phyloP scores from a whole-genome alignment of 2,113 vertebrate genomes.

The Cynoglossus semilaevis region DNA sequence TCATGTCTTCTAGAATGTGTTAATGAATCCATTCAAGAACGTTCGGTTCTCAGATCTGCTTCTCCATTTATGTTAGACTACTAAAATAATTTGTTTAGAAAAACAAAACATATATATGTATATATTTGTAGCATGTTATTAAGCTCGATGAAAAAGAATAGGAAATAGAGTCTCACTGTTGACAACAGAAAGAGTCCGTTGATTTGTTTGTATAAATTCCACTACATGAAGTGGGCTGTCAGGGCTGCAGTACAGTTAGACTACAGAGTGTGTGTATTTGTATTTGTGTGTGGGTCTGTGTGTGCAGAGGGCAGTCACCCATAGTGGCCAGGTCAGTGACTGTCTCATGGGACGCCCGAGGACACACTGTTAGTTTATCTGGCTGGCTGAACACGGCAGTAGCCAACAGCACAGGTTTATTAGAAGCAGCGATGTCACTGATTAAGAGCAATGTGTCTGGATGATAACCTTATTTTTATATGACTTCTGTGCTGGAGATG shows the following conservation, averaged over 20 bases:
- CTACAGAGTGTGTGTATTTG: background rate
- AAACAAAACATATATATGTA: too few relatives aligned
- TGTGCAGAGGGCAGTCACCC: slow-evolving; percentile 44
- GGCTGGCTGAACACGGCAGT: slow-evolving; percentile 60
- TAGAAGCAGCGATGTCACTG: slow-evolving; percentile 15
- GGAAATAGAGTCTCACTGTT: background rate
- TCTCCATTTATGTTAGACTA: too few relatives aligned
- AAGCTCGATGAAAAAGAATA: too few relatives aligned
- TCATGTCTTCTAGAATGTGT: too few relatives aligned
- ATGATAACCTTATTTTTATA: slow-evolving; percentile 42
- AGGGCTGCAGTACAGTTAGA: slow-evolving; percentile 1
- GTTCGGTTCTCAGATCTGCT: too few relatives aligned
- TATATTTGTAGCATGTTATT: too few relatives aligned
- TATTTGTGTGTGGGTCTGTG: background rate
- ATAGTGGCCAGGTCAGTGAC: slow-evolving; percentile 63
- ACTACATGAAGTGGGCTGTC: slow-evolving; percentile 18
- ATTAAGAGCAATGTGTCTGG: slow-evolving; percentile 22
- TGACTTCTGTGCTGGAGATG: slow-evolving; percentile 16
- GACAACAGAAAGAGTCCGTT: too few relatives aligned
- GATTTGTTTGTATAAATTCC: slow-evolving; percentile 23
- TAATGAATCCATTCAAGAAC: too few relatives aligned
- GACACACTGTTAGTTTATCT: slow-evolving; percentile 66
- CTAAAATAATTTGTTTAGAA: too few relatives aligned
- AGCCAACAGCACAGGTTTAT: slow-evolving; percentile 54
- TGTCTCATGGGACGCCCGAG: slow-evolving; percentile 56